Evolutionary conservation across 2,113 vertebrate species (phyloP).

Genomic region (Miniopterus natalensis): DNA sequence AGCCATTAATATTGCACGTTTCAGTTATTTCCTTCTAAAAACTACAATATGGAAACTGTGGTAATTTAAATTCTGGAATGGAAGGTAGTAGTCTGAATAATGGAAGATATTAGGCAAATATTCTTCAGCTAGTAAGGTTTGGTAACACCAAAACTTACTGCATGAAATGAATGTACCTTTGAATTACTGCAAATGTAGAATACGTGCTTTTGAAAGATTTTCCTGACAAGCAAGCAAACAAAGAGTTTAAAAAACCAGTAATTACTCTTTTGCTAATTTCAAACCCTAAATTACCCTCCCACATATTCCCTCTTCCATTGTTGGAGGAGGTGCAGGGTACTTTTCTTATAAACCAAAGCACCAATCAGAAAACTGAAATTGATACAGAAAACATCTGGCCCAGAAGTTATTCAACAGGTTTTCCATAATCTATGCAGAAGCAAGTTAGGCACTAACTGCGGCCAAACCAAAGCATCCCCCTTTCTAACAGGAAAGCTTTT

Average conservation of each 20-base stretch:
- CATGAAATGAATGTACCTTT: not conserved
- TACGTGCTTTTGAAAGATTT: constrained; percentile 8
- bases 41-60: constrained; percentile 10
- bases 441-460: constrained; percentile 13
- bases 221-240: not conserved
- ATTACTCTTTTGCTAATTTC: not conserved
- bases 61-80: constrained; percentile 9
- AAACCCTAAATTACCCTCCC: not conserved
- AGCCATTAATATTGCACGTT: not conserved
- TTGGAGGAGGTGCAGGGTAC: not conserved
- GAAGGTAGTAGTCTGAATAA: constrained; percentile 10
- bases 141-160: not conserved
- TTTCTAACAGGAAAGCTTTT: not conserved
- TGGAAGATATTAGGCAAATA: not conserved
- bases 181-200: not conserved
- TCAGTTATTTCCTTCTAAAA: constrained; percentile 16
- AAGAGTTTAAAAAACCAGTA: not conserved
- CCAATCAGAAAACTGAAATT: not conserved
- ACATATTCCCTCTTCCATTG: not conserved
- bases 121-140: not conserved
- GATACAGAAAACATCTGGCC: constrained; percentile 23
- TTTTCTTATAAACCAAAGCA: constrained; percentile 54
- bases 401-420: not conserved
- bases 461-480: not conserved
- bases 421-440: not conserved